Base-by-base conservation (phyloP, 2,113 vertebrate species). In the Dolichotis patagonum region DNA sequence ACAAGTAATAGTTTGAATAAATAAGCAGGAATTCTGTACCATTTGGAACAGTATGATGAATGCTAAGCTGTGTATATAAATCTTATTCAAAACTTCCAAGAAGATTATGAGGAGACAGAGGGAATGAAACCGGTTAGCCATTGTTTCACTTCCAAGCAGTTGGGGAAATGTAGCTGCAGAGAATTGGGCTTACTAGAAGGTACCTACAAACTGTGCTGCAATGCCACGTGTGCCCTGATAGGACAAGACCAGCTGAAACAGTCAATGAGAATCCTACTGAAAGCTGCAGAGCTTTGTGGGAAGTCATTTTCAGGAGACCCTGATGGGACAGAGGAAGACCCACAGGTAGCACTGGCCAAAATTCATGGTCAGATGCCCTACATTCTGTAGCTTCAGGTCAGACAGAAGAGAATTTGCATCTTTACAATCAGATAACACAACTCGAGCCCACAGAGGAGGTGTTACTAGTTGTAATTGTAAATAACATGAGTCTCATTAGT, bases 261-360 rank as follows among this genome's bases (percentile, higher is more conserved):
- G 54, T 13, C 14, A 54, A 2, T 54, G 13, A 54, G 4, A 54
- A 4, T 54, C 14, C 54, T 54, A 54, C 54, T 16, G 13, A 54
- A 54, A 16, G 54, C 30, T 67, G 30, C 35, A 99, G 99, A 99
- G 96, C 98, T 99, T 96, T 99, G 99, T 94, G 99, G 99, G 90
- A 98, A 98, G 17, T 99, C 99, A 0, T 97, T 99, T 93, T 99
- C 99, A 35, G 99, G 99, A 96, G 99, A 99, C 98, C 98, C 99
- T 24, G 99, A 99, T 97, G 98, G 99, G 90, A 99, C 99, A 0
- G 99, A 99, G 96, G 99, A 99, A 97, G 99, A 99, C 82, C 98
- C 99, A 10, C 99, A 99, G 52, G 99, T 99, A 6, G 99, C 99
- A 96, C 97, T 65, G 63, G 30, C 12, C 30, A 65, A 35, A 1